These are phyloP conservation scores for Patella caerulea DNA, from an alignment of 2,888 invertebrate species.

Conservation along the genomic window DNA sequence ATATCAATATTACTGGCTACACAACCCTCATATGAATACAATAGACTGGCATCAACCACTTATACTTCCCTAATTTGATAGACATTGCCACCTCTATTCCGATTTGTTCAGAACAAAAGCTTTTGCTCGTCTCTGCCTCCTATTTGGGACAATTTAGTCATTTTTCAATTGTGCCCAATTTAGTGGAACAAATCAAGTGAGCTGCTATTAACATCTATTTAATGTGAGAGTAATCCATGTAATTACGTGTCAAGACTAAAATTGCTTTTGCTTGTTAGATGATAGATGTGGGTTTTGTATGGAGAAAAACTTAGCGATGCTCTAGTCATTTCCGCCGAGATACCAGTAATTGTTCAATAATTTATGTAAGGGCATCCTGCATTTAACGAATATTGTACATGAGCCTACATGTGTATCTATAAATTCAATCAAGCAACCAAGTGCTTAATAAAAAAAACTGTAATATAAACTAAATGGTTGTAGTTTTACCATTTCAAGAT, in stretches of 20 bases:
- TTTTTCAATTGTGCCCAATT: not conserved
- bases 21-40: slow-evolving; percentile 3
- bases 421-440: too few relatives aligned
- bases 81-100: not conserved
- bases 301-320: slow-evolving; percentile 4
- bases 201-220: slow-evolving; percentile 7
- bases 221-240: slow-evolving; percentile 2
- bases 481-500: too few relatives aligned
- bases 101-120: slow-evolving; percentile 5
- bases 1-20: slow-evolving; percentile 9
- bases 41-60: slow-evolving; percentile 9
- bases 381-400: not conserved
- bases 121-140: not conserved
- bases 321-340: not conserved
- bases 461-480: too few relatives aligned
- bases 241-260: slow-evolving; percentile 11
- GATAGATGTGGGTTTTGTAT: slow-evolving; percentile 5
- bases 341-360: not conserved
- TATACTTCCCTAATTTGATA: slow-evolving; percentile 8
- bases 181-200: slow-evolving; percentile 5
- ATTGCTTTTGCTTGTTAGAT: slow-evolving; percentile 9
- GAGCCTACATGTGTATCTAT: too few relatives aligned
- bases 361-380: not conserved
- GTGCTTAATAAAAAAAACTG: too few relatives aligned
- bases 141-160: not conserved